A percentile compares a stretch with the other conserved stretches of the same genome.
phyloP scores from a whole-genome alignment of 2,797 vertebrate species.

The Allobates femoralis region DNA sequence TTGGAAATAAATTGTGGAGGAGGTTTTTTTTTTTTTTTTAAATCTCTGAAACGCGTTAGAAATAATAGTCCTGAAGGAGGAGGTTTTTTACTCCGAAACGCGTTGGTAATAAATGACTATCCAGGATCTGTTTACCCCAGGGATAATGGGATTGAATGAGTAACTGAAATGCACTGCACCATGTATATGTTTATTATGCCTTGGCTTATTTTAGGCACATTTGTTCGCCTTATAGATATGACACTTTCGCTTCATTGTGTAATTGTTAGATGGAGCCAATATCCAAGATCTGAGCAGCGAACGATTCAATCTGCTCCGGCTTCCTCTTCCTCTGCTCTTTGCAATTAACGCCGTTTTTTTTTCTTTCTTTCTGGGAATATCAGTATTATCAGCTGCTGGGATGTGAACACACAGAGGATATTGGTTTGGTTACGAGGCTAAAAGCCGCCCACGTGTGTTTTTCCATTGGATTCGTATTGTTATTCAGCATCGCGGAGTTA shows the following conservation, averaged over 20 bases:
- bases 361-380: constrained; percentile 59
- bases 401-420: constrained; percentile 53
- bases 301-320: constrained; percentile 65
- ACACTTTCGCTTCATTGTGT: constrained; percentile 65
- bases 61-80: too few species aligned
- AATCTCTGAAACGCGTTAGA: too few species aligned
- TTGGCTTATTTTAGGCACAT: neutral
- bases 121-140: too few species aligned
- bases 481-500: neutral
- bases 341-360: constrained; percentile 63
- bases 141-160: too few species aligned
- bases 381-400: constrained; percentile 53
- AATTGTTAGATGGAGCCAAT: constrained; percentile 56
- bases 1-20: too few species aligned
- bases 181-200: neutral
- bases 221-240: neutral
- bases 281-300: constrained; percentile 65
- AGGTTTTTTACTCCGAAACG: too few species aligned
- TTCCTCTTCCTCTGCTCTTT: constrained; percentile 66
- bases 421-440: neutral
- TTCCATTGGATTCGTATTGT: constrained; percentile 17
- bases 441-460: constrained; percentile 15
- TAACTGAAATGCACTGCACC: neutral
- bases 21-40: too few species aligned
- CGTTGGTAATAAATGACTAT: too few species aligned